Percentiles rank a stretch among this genome's conserved stretches.
Evolutionary conservation across 2,888 invertebrate species (phyloP).

Genomic region (Sinodicranocentrus sp.): DNA sequence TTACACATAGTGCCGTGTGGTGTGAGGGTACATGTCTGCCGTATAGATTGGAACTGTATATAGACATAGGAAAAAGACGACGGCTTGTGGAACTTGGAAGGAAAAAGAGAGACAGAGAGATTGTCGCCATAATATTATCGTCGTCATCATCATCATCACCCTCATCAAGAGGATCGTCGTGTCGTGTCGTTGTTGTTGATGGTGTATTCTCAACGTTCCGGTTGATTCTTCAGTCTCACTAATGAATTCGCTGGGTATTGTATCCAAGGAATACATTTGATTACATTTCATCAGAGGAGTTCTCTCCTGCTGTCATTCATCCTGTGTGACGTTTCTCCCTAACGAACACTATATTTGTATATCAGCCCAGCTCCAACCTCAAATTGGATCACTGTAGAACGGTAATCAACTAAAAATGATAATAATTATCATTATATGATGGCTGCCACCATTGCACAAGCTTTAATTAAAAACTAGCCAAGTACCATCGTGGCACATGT

Average conservation of each 20-base stretch:
- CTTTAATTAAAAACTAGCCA: conserved; percentile 42
- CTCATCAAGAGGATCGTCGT: conserved; percentile 67
- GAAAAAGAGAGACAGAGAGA: conserved; percentile 54
- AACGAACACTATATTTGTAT: conserved; percentile 29
- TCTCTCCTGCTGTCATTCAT: conserved; percentile 68
- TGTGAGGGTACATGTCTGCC: background rate
- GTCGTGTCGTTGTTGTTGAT: conserved; percentile 59
- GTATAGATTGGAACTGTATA: background rate
- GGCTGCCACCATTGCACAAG: background rate
- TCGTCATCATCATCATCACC: conserved; percentile 52
- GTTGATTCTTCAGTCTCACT: conserved; percentile 64
- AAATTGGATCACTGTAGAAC: conserved; percentile 64
- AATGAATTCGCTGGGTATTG: conserved; percentile 63
- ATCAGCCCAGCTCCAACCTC: conserved; percentile 38
- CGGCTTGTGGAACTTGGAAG: conserved; percentile 52
- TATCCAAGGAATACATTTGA: conserved; percentile 62
- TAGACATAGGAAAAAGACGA: background rate
- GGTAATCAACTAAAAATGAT: conserved; percentile 67
- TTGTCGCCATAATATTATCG: conserved; percentile 67
- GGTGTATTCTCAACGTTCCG: conserved; percentile 64
- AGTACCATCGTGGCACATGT: too few species aligned
- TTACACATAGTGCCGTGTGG: conserved; percentile 13
- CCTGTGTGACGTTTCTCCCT: conserved; percentile 62
- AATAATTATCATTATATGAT: conserved; percentile 53
- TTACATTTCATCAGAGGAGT: conserved; percentile 68